These are phyloP conservation scores for Anhinga rufa DNA, from an alignment of 2,113 vertebrate species.

Conservation along the genomic window DNA sequence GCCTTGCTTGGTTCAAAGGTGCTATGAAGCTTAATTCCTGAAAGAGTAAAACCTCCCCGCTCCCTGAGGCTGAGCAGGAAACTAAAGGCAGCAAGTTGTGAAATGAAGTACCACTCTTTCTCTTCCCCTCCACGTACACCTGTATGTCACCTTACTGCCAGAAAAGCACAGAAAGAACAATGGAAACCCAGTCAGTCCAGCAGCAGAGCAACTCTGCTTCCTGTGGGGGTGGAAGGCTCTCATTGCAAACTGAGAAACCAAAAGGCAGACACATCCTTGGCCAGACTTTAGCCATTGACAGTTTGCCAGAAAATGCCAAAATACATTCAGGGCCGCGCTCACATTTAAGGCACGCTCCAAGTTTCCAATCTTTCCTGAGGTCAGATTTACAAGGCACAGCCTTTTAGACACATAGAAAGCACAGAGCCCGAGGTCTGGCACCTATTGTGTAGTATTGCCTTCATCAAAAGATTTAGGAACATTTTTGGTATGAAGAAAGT, in stretches of 20 bases:
- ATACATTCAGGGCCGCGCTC: not conserved
- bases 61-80: not conserved
- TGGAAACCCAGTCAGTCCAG: not conserved
- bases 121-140: not conserved
- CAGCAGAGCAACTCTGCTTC: not conserved
- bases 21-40: not conserved
- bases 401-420: not conserved
- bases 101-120: not conserved
- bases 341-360: not conserved
- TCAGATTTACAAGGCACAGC: not conserved
- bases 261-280: constrained; percentile 8
- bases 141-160: not conserved
- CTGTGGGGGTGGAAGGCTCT: not conserved
- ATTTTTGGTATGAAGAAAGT: not conserved
- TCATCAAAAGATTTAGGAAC: not conserved
- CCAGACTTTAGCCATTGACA: not conserved
- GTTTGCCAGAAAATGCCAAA: not conserved
- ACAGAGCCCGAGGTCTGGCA: not conserved
- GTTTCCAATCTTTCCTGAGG: not conserved
- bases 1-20: not conserved
- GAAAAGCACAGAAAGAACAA: not conserved
- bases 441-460: not conserved
- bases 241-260: not conserved
- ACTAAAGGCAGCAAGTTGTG: not conserved
- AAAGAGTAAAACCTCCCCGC: not conserved